These are phyloP conservation scores for Chionoecetes opilio DNA, from an alignment of 1,140 invertebrate genomes.

Conservation along the genomic window DNA sequence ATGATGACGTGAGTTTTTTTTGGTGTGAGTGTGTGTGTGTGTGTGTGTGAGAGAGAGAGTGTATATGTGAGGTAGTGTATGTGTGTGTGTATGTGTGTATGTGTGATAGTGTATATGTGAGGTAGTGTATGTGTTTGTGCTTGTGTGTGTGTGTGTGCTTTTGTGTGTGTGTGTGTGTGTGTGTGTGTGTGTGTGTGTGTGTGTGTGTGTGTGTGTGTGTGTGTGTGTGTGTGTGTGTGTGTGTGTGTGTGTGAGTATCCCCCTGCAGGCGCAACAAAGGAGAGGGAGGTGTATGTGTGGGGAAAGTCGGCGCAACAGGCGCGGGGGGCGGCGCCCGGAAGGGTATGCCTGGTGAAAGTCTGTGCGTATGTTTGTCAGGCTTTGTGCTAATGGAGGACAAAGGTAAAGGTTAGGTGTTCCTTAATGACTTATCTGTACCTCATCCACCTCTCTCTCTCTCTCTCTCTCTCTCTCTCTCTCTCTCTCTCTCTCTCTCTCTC, in stretches of 20 bases:
- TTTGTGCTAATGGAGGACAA: constrained; percentile 22
- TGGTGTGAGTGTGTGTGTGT: too few relatives aligned
- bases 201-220: constrained; percentile 53
- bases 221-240: constrained; percentile 32
- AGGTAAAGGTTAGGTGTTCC: not conserved
- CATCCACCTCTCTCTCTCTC: constrained; percentile 55
- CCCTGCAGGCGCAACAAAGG: not conserved
- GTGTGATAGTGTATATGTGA: constrained; percentile 9
- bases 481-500: constrained; percentile 54
- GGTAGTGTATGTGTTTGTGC: constrained; percentile 38
- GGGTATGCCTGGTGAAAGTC: not conserved
- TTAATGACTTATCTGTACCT: not conserved
- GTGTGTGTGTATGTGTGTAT: too few relatives aligned
- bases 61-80: too few relatives aligned
- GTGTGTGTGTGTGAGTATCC: constrained; percentile 51
- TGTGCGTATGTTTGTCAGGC: not conserved
- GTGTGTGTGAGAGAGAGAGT: not conserved
- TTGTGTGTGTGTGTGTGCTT: constrained; percentile 11
- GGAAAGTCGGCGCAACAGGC: not conserved
- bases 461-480: constrained; percentile 68
- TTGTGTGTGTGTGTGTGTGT: constrained; percentile 41
- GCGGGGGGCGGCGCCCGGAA: not conserved
- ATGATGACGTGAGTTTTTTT: too few relatives aligned
- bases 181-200: constrained; percentile 31
- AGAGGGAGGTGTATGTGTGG: not conserved